These are phyloP conservation scores for Drosophila eohydei DNA, from an alignment of 2,888 invertebrate genomes.

Conservation along the genomic window DNA sequence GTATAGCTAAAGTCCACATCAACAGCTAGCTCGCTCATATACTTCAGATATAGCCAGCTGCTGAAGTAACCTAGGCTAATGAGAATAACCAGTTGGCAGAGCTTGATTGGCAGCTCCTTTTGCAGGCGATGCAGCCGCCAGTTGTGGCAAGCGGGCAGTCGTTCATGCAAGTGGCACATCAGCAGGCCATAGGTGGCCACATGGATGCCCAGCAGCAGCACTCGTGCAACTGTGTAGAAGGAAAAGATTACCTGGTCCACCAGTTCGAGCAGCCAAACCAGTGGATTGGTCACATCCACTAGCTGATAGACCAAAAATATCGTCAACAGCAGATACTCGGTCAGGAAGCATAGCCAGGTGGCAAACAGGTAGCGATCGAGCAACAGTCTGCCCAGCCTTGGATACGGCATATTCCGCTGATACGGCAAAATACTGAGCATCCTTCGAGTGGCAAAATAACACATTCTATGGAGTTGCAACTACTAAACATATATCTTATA, in stretches of 20 bases:
- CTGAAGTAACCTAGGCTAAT: slow-evolving; percentile 3
- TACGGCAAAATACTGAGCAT: background rate
- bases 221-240: background rate
- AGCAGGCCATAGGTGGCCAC: slow-evolving; percentile 9
- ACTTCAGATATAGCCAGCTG: slow-evolving; percentile 18
- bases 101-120: slow-evolving; percentile 12
- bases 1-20: slow-evolving; percentile 1
- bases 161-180: slow-evolving; percentile 19
- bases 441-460: background rate
- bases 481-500: background rate
- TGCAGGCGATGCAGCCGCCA: background rate
- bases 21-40: background rate
- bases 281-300: background rate
- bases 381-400: background rate
- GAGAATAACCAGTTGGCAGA: background rate
- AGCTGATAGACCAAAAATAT: slow-evolving; percentile 8
- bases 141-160: background rate
- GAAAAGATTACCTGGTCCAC: background rate
- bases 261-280: background rate
- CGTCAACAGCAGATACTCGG: slow-evolving; percentile 17
- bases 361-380: slow-evolving; percentile 8
- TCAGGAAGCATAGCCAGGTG: slow-evolving; percentile 4
- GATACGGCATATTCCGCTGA: background rate
- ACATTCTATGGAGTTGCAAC: background rate
- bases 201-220: background rate